Conservation (phyloP, 2,113 vertebrate species). For the Grus americana region DNA sequence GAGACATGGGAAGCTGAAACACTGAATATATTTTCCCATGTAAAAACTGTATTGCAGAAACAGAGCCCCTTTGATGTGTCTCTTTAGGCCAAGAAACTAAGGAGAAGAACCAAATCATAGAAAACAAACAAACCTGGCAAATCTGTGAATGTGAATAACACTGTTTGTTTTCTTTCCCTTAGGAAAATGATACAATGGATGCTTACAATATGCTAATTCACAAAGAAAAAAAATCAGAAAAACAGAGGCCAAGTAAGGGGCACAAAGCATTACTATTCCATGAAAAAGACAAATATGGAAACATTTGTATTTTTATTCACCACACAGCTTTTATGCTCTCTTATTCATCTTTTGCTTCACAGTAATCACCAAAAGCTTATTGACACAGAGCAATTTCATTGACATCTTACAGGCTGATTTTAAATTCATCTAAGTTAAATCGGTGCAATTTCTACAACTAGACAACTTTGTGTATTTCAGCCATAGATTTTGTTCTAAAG, state of each 20-base stretch:
- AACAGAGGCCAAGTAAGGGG: background rate
- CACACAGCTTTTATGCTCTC: background rate
- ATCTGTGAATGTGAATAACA: background rate
- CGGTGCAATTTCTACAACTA: background rate
- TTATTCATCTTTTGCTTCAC: background rate
- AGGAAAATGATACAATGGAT: background rate
- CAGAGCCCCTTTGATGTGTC: background rate
- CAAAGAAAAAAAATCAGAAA: background rate
- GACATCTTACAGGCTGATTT: background rate
- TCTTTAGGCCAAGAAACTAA: background rate
- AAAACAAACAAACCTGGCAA: background rate
- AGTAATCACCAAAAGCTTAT: background rate
- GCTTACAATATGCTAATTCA: background rate
- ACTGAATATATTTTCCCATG: background rate
- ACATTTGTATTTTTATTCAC: background rate
- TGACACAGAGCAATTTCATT: background rate
- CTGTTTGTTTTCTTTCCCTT: background rate
- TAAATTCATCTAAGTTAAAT: background rate
- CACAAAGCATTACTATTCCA: background rate
- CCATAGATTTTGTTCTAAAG: background rate
- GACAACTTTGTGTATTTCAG: background rate
- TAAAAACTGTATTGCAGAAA: background rate
- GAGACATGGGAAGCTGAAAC: background rate
- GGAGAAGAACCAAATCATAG: background rate
- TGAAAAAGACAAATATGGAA: background rate